Evolutionary conservation across 2,113 vertebrate genomes (phyloP).

Genomic region (Calyptomena viridis): DNA sequence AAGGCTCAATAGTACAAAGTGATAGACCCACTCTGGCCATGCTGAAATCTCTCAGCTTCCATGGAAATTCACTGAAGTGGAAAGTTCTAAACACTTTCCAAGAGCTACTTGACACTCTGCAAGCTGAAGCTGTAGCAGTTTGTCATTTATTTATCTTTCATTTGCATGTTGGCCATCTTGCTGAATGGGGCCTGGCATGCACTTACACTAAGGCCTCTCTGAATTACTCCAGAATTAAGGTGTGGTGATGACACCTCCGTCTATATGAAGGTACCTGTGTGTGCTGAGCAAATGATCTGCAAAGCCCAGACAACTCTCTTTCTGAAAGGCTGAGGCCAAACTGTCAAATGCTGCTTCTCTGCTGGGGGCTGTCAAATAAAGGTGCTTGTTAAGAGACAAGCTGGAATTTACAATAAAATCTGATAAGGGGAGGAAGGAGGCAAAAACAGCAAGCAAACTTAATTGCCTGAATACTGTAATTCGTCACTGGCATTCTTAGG

Average conservation of each 20-base stretch:
- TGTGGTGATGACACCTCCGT: not conserved
- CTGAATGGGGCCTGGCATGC: not conserved
- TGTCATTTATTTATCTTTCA: slow-evolving; percentile 45
- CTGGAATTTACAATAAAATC: not conserved
- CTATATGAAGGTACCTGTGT: not conserved
- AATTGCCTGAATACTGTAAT: not conserved
- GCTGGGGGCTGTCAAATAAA: not conserved
- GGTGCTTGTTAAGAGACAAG: not conserved
- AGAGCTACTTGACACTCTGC: slow-evolving; percentile 7
- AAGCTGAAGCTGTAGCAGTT: not conserved
- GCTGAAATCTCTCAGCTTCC: not conserved
- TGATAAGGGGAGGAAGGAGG: not conserved
- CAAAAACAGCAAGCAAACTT: not conserved
- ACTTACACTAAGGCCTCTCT: not conserved
- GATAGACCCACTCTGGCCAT: not conserved
- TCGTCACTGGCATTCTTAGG: not conserved
- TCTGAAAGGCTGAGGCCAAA: not conserved
- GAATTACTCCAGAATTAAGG: not conserved
- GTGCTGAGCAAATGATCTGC: not conserved
- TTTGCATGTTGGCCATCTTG: slow-evolving; percentile 9
- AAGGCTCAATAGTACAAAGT: not conserved
- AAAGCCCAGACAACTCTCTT: not conserved
- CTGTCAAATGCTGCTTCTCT: not conserved
- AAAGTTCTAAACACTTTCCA: slow-evolving; percentile 5
- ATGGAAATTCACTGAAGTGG: not conserved